Evolutionary conservation across 2,113 vertebrate genomes (phyloP), one percentile per base, ranked within the genome.

Genomic region (Hippoglossus stenolepis): DNA sequence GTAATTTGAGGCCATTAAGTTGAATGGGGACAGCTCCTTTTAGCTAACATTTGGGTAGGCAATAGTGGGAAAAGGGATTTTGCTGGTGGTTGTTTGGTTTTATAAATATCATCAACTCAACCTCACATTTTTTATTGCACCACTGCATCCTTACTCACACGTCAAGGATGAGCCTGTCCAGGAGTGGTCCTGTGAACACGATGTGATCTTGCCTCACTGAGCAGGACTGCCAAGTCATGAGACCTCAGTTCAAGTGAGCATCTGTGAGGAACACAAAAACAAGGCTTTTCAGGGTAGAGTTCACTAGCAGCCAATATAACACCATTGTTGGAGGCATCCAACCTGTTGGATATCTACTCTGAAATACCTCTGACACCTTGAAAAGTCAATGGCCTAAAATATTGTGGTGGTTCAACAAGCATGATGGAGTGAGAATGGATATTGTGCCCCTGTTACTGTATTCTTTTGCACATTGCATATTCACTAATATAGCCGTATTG

Each of bases 181-280:
- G 45, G 8, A 82, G 31, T 5, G 15, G 24, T 35, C 40, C 62
- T 47, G 71, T 54, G 54, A 69, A 73, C 72, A 65, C 53, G 53
- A 65, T 43, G 43, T 26, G 59, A 75, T 60, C 24, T 57, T 0
- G 20, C 70, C 54, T 65, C 56, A 74, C 17, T 77, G 62, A 75
- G 65, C 6, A 23, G 12, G 1, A 21, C 58, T 51, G 57, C 70
- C 26, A 75, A 73, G 23, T 70, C 60, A 59, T 63, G 66, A 49
- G 26, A 38, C 59, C 40, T 77, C 17, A 15, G 72, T 83, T 62
- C 57, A 75, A 85, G 17, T 31, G 49, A 79, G 62, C 47, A 77
- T 57, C 65, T 75, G 53, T 65, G 70, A 58, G 51, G 73, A 8
- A 51, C 53, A 45, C 2, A 24, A 20, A 11, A 73, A 70, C 49